These are phyloP conservation scores for Bos javanicus DNA, from an alignment of 2,113 vertebrate species.

Conservation along the genomic window DNA sequence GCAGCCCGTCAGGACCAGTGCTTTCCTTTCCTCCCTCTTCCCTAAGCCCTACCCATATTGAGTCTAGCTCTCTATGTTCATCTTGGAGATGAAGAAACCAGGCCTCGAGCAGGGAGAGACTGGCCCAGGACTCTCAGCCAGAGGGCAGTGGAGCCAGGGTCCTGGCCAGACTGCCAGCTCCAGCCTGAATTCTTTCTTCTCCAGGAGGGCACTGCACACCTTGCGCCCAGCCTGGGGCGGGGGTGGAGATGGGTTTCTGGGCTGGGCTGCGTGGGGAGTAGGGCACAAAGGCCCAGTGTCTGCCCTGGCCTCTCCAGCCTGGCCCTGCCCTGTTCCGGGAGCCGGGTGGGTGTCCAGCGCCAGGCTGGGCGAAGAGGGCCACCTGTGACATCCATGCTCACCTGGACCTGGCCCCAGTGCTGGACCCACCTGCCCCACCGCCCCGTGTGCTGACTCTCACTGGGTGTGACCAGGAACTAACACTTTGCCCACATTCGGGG, in stretches of 20 bases:
- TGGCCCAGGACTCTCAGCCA: background rate
- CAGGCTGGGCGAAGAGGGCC: background rate
- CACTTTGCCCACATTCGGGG: background rate
- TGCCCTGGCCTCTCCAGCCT: conserved; percentile 13
- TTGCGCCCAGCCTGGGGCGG: conserved; percentile 5
- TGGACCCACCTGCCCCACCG: background rate
- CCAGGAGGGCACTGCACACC: conserved; percentile 21
- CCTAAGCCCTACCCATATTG: fast-evolving
- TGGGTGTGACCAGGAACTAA: conserved; percentile 38
- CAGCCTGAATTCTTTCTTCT: conserved; percentile 39
- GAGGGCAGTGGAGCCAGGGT: background rate
- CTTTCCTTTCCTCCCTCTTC: background rate
- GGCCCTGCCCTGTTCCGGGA: conserved; percentile 31
- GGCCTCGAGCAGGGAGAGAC: background rate
- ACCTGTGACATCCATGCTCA: background rate
- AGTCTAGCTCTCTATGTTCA: background rate
- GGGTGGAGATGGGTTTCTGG: conserved; percentile 45
- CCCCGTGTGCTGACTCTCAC: background rate
- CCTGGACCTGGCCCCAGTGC: background rate
- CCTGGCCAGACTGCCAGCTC: background rate
- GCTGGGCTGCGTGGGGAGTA: conserved; percentile 46
- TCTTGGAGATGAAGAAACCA: background rate
- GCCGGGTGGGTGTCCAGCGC: conserved; percentile 11
- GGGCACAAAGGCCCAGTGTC: conserved; percentile 70
- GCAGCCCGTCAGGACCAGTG: background rate